A percentile compares a stretch with the other conserved stretches of the same genome.
Evolutionary conservation across 2,888 invertebrate species (phyloP).

Genomic region (Leucophenga montana): DNA sequence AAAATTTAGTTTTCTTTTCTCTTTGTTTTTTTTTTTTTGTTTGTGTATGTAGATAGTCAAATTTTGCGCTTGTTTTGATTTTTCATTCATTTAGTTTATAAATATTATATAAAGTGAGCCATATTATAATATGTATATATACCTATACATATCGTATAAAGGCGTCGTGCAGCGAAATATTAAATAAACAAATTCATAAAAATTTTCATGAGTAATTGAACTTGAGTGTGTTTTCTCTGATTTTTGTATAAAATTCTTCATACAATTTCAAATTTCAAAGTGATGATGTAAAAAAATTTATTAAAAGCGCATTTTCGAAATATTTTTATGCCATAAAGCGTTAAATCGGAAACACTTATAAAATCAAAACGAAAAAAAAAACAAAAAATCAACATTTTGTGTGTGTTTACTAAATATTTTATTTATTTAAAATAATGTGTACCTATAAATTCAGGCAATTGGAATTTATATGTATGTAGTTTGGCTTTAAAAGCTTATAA

Average conservation of each 20-base stretch:
- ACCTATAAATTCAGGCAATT: slow-evolving; percentile 33
- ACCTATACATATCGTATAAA: slow-evolving; percentile 34
- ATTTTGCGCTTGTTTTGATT: slow-evolving; percentile 11
- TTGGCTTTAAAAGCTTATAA: no score
- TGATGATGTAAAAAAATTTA: slow-evolving; percentile 50
- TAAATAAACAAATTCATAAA: slow-evolving; percentile 62
- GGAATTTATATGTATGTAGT: background rate
- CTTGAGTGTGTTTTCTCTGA: slow-evolving; percentile 14
- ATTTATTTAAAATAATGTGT: slow-evolving; percentile 52
- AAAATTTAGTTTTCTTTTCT: slow-evolving; percentile 26
- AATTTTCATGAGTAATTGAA: slow-evolving; percentile 60
- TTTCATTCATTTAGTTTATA: slow-evolving; percentile 28
- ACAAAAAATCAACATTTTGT: background rate
- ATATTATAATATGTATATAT: no score
- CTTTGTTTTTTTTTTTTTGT: background rate
- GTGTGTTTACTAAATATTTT: slow-evolving; percentile 7
- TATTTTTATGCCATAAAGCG: slow-evolving; percentile 37
- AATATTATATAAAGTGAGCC: no score
- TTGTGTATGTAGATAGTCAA: background rate
- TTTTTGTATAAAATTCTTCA: slow-evolving; percentile 8
- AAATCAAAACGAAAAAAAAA: background rate
- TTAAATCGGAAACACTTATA: slow-evolving; percentile 8
- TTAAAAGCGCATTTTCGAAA: slow-evolving; percentile 51
- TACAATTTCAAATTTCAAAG: slow-evolving; percentile 25
- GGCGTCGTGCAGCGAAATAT: slow-evolving; percentile 24